Base-by-base conservation (phyloP, 2,113 vertebrate genomes). In the Thamnaconus septentrionalis region DNA sequence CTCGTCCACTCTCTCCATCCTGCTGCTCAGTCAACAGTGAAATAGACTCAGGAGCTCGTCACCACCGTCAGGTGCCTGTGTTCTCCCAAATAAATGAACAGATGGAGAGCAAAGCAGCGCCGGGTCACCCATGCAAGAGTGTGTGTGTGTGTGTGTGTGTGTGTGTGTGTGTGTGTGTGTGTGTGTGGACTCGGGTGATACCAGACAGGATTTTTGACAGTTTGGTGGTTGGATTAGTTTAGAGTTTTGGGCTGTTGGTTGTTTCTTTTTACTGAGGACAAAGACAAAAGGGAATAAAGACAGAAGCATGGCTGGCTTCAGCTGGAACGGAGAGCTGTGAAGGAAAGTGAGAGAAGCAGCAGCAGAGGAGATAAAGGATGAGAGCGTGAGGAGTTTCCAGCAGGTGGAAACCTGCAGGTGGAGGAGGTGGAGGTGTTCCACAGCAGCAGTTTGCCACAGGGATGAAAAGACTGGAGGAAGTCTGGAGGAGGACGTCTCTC, bases 81-180 rank as follows among this genome's bases (percentile, higher is more conserved):
- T 87, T 89, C 85, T 82, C 69, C 75, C 76, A 89, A 89, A 90
- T 87, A 85, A 90, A 90, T 88, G 88, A 89, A 88, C 88, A 89
- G 88, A 85, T 82, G 88, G 88, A 75, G 77, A 75, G 67, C 73
- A 78, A 73, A 85, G 74, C 83, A 75, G 80, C 69, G 61, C 70
- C 7, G 64, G 82, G 79, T 78, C 66, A 59, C 39, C 45, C 39
- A 62, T 70, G 66, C 68, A 61, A 51, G 65, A 70, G 45, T 44
- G 68, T 59, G 48, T 42, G 41, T 61, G 56, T 45, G 31, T 45
- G n/a, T 47, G 49, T 10, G 7, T 56, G 3, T 47, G 43, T 18
- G 40, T 41, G 61, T 62, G 45, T 61, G 18, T 48, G 8, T 46
- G 44, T 18, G 5, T 53, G 3, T 51, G 39, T 49, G 44, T n/a